Evolutionary conservation across 2,113 vertebrate genomes (phyloP).

Genomic region (Leucoraja erinaceus): DNA sequence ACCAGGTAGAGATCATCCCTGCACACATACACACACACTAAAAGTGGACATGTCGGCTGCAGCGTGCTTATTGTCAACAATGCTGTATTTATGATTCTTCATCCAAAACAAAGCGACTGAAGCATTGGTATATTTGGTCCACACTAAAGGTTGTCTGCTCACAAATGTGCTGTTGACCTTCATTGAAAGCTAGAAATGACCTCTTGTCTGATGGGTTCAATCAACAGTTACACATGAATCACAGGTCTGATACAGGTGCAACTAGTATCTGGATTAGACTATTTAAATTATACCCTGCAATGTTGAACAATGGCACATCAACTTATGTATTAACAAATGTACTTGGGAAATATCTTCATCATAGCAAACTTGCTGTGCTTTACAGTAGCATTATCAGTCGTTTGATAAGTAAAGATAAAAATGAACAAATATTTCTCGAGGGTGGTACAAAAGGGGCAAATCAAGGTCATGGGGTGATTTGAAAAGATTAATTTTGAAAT

Average conservation of each 20-base stretch:
- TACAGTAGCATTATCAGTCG: no score
- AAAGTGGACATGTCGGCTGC: not conserved
- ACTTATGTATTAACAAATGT: no score
- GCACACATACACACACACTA: not conserved
- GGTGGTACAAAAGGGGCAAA: no score
- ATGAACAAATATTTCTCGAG: no score
- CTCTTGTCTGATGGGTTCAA: not conserved
- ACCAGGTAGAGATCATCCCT: conserved; percentile 64
- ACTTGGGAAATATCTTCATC: no score
- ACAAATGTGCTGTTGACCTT: no score
- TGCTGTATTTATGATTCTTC: not conserved
- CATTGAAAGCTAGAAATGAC: not conserved
- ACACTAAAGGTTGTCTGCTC: not conserved
- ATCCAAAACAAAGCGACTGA: not conserved
- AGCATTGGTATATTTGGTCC: not conserved
- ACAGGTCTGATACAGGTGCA: not conserved
- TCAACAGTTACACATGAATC: not conserved
- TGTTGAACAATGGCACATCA: no score
- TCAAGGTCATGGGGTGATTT: no score
- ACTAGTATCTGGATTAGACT: not conserved
- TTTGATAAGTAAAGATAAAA: no score
- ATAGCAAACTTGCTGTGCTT: no score
- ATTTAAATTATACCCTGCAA: no score
- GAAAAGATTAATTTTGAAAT: no score
- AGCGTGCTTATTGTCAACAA: not conserved